Percentiles rank a stretch among this genome's conserved stretches.
These are phyloP conservation scores for Orthosia cruda DNA, from an alignment of 2,888 invertebrate genomes.

Conservation along the genomic window DNA sequence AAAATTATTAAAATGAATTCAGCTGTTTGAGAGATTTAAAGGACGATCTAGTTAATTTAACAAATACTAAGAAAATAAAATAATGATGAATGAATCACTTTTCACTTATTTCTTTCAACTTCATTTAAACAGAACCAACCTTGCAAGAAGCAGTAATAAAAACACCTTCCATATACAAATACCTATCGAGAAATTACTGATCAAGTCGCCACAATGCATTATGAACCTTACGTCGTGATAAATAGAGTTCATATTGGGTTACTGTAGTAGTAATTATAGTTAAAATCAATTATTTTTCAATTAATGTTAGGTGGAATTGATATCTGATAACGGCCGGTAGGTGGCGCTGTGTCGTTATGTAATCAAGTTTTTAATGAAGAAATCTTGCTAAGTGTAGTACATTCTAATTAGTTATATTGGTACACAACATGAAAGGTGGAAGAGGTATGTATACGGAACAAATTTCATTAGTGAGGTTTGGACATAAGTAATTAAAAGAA, in stretches of 20 bases:
- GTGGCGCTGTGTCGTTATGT: slow-evolving; percentile 56
- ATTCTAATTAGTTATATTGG: slow-evolving; percentile 44
- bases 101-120: slow-evolving; percentile 16
- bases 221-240: slow-evolving; percentile 38
- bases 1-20: slow-evolving; percentile 9
- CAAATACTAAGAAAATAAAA: slow-evolving; percentile 15
- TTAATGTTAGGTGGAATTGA: slow-evolving; percentile 70
- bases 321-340: slow-evolving; percentile 56
- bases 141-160: slow-evolving; percentile 26
- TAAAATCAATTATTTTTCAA: slow-evolving; percentile 84
- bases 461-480: slow-evolving; percentile 20
- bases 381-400: slow-evolving; percentile 50
- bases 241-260: slow-evolving; percentile 68
- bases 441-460: not conserved
- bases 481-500: slow-evolving; percentile 12
- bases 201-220: slow-evolving; percentile 14
- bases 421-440: not conserved
- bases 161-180: slow-evolving; percentile 38
- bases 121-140: slow-evolving; percentile 28
- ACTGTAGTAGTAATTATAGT: slow-evolving; percentile 67
- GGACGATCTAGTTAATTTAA: slow-evolving; percentile 1
- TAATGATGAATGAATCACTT: not conserved
- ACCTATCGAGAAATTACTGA: slow-evolving; percentile 34
- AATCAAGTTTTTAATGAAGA: slow-evolving; percentile 58
- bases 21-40: not conserved